Evolutionary conservation across 2,113 vertebrate genomes (phyloP).

Genomic region (Porphyrio hochstetteri): DNA sequence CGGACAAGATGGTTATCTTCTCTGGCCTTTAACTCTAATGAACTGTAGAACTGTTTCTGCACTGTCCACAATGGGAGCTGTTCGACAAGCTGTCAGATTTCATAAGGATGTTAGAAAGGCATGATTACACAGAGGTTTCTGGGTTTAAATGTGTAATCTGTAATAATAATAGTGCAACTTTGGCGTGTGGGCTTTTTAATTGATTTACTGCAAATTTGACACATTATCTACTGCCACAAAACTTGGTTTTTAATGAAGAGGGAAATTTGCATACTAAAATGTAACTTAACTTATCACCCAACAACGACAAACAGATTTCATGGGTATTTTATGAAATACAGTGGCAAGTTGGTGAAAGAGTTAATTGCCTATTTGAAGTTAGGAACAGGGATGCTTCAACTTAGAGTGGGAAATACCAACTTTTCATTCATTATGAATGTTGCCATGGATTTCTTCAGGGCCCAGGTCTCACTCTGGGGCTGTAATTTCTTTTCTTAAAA

Average conservation of each 20-base stretch:
- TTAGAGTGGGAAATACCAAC: background rate
- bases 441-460: background rate
- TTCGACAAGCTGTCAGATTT: background rate
- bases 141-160: background rate
- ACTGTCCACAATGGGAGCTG: background rate
- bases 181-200: background rate
- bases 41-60: background rate
- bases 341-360: background rate
- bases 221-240: background rate
- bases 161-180: background rate
- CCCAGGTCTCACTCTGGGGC: background rate
- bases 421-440: background rate
- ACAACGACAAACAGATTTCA: background rate
- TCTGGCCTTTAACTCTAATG: background rate
- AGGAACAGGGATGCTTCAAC: background rate
- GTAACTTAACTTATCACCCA: background rate
- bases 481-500: conserved; percentile 8
- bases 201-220: background rate
- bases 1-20: background rate
- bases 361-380: background rate
- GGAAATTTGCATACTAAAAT: background rate
- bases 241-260: background rate
- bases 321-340: background rate
- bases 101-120: background rate
- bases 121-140: background rate